Conservation (phyloP, 2,888 invertebrate genomes). For the Aphidius colemani region DNA sequence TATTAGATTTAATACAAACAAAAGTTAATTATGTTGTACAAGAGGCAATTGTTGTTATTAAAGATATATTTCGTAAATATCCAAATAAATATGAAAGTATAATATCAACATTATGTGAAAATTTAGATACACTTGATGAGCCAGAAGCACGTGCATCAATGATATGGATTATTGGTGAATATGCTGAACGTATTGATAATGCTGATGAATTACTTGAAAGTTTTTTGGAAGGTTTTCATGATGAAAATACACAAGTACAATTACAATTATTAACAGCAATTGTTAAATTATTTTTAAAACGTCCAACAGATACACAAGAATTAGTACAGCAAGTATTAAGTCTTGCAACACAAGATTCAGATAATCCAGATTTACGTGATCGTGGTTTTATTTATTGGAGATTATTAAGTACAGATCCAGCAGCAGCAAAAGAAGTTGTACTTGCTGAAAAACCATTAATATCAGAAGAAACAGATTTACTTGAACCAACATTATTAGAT, state of each 20-base stretch:
- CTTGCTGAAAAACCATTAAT: conserved; percentile 98
- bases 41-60: conserved; percentile 99
- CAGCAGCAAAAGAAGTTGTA: conserved; percentile 98
- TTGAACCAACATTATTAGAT: conserved; percentile 96
- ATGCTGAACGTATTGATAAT: conserved; percentile 99
- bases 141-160: conserved; percentile 98
- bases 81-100: conserved; percentile 99
- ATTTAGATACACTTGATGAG: conserved; percentile 97
- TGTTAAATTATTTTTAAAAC: conserved; percentile 96
- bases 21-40: conserved; percentile 99
- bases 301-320: conserved; percentile 98
- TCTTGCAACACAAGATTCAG: conserved; percentile 89
- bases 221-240: conserved; percentile 96
- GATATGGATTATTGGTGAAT: conserved; percentile 96
- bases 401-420: conserved; percentile 96
- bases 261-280: conserved; percentile 96
- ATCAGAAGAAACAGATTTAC: conserved; percentile 96
- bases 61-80: conserved; percentile 96
- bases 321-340: conserved; percentile 95
- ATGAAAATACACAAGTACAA: conserved; percentile 96
- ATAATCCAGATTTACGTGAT: conserved; percentile 97
- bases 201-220: conserved; percentile 97
- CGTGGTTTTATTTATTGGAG: conserved; percentile 99
- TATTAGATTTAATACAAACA: conserved; percentile 97
- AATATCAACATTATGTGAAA: conserved; percentile 98